Percentiles rank a stretch among this genome's conserved stretches.
These are phyloP conservation scores for Lottia gigantea DNA, from an alignment of 2,888 invertebrate species.

Conservation along the genomic window DNA sequence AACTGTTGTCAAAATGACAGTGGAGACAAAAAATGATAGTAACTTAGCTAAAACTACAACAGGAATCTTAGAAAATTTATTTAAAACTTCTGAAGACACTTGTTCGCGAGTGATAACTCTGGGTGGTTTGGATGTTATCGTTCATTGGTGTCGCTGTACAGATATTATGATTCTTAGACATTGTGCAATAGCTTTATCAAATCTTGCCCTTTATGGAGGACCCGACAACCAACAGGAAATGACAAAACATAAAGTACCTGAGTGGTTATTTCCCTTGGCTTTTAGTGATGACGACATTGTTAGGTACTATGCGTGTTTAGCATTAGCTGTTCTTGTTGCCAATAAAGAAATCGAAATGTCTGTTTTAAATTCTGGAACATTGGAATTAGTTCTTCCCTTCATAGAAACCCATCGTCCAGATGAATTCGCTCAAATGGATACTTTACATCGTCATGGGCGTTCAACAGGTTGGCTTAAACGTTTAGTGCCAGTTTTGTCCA, in stretches of 20 bases:
- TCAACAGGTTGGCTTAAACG: constrained; percentile 93
- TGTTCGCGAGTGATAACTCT: constrained; percentile 91
- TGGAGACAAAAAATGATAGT: constrained; percentile 86
- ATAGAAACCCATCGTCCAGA: constrained; percentile 93
- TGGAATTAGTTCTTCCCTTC: constrained; percentile 96
- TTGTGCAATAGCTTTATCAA: constrained; percentile 96
- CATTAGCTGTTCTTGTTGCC: constrained; percentile 94
- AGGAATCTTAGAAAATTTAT: constrained; percentile 73
- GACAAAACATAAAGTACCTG: constrained; percentile 80
- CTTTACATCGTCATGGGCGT: constrained; percentile 94
- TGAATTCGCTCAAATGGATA: constrained; percentile 81
- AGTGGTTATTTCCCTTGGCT: constrained; percentile 97
- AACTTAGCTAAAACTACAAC: constrained; percentile 58
- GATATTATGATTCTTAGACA: constrained; percentile 91
- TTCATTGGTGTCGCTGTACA: constrained; percentile 92
- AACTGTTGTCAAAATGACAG: constrained; percentile 89
- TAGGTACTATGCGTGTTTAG: constrained; percentile 94
- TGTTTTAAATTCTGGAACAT: constrained; percentile 92
- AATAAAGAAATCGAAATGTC: constrained; percentile 98
- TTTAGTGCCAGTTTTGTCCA: constrained; percentile 92
- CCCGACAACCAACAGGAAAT: constrained; percentile 97
- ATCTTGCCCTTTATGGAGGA: constrained; percentile 95
- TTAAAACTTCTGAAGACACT: constrained; percentile 96
- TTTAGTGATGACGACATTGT: constrained; percentile 91
- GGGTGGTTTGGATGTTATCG: constrained; percentile 91